These are phyloP conservation scores for Echiichthys vipera DNA, from an alignment of 2,797 vertebrate genomes.

Conservation along the genomic window DNA sequence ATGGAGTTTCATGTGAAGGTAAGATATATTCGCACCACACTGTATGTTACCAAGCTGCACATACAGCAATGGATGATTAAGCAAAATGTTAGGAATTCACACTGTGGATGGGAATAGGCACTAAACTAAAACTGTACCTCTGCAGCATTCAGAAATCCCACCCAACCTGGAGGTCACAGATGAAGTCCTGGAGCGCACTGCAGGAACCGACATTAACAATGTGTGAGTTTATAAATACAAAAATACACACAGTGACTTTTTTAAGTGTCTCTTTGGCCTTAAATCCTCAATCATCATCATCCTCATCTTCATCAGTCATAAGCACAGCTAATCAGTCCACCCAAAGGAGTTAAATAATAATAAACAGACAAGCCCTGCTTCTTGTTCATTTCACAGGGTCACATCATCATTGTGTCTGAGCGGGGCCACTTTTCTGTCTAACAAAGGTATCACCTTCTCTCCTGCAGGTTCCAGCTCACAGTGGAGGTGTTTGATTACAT, in stretches of 20 bases:
- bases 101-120: background rate
- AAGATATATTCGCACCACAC: background rate
- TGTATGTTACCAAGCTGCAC: background rate
- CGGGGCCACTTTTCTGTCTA: slow-evolving; percentile 44
- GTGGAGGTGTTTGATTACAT: slow-evolving; percentile 99
- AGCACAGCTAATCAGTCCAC: background rate
- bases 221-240: slow-evolving; percentile 87
- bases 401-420: slow-evolving; percentile 17
- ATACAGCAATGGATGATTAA: background rate
- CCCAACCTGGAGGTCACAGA: slow-evolving; percentile 91
- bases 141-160: slow-evolving; percentile 92
- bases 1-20: slow-evolving; percentile 96
- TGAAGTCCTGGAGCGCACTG: slow-evolving; percentile 92
- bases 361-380: slow-evolving; percentile 1
- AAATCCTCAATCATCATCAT: background rate
- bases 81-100: background rate
- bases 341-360: background rate
- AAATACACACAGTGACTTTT: background rate
- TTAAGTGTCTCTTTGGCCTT: background rate
- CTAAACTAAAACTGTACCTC: slow-evolving; percentile 24
- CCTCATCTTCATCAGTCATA: background rate
- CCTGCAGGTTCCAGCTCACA: slow-evolving; percentile 95
- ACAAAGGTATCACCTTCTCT: slow-evolving; percentile 67
- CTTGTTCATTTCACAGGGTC: slow-evolving; percentile 23
- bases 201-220: slow-evolving; percentile 94